Base-by-base conservation (phyloP, 2,888 invertebrate species). In the Eupeodes luniger region DNA sequence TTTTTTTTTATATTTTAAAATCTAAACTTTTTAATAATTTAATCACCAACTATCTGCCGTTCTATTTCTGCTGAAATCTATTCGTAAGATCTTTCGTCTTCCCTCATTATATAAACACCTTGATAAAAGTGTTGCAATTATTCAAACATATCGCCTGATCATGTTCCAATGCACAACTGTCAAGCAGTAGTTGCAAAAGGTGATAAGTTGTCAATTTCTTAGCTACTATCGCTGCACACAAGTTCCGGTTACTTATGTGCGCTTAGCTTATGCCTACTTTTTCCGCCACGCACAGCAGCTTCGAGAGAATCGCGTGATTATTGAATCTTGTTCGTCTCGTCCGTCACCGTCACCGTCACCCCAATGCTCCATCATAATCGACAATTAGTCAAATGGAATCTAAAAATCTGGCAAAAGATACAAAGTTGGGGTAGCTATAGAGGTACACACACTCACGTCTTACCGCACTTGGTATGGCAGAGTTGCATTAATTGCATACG, bases 371-470 rank as follows among this genome's bases (percentile, higher is more conserved):
- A 66, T 81, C 79, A 66, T 80, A 83, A 80, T 83, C 84, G 64
- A 88, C 85, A 88, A 88, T 88, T 85, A 88, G 88, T 74, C 81
- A 88, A 88, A 85, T 81, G 84, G 85, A 88, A 81, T 85, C 81
- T 47, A 47, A 70, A 72, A 55, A 44, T 51, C 75, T 44, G 47
- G 40, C 67, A 36, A 62, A 61, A 72, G 16, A 55, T 36, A 34
- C 47, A 40, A 5, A 47, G 16, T 55, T 53, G 47, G 44, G 47
- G 47, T 51, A 64, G 40, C 40, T 49, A 49, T 74, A 75, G 66
- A 61, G 61, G 67, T 67, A 57, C 40, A 53, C 12, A 47, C 44
- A 49, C 57, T 55, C 36, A 47, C 2, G 27, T 27, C 27, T 27
- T 27, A 27, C 27, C 27, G 12, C 67, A 57, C 51, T 77, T 55